phyloP scores from a whole-genome alignment of 2,888 invertebrate genomes.

The Caenorhabditis becei region DNA sequence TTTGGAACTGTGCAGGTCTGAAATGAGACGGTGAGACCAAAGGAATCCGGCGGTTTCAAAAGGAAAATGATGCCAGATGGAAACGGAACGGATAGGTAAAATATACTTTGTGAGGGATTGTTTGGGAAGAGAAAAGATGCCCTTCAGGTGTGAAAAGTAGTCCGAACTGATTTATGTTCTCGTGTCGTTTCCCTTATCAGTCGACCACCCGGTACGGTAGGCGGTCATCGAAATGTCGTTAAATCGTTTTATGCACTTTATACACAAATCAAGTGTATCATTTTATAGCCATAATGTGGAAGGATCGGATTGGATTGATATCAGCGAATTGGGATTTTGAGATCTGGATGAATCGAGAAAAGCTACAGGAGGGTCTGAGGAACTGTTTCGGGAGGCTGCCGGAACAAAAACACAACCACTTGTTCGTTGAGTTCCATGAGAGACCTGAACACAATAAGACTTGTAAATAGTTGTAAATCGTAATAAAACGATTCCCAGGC shows the following conservation, averaged over 20 bases:
- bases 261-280: conserved; percentile 24
- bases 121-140: background rate
- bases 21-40: background rate
- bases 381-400: too few species aligned
- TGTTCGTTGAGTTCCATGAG: background rate
- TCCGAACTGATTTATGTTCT: background rate
- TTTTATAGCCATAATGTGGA: background rate
- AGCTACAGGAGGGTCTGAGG: too few species aligned
- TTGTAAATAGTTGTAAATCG: background rate
- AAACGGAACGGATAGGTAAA: background rate
- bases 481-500: background rate
- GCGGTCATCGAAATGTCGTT: conserved; percentile 25
- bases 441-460: background rate
- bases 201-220: background rate
- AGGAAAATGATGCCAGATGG: background rate
- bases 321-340: too few species aligned
- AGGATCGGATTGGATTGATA: background rate
- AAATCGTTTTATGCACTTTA: conserved; percentile 31
- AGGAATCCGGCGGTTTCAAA: too few species aligned
- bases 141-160: background rate
- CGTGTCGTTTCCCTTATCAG: background rate
- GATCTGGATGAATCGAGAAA: too few species aligned
- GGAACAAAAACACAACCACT: too few species aligned
- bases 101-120: background rate
- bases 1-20: background rate